Conservation (phyloP, 2,888 invertebrate species). For the Lagria hirta region DNA sequence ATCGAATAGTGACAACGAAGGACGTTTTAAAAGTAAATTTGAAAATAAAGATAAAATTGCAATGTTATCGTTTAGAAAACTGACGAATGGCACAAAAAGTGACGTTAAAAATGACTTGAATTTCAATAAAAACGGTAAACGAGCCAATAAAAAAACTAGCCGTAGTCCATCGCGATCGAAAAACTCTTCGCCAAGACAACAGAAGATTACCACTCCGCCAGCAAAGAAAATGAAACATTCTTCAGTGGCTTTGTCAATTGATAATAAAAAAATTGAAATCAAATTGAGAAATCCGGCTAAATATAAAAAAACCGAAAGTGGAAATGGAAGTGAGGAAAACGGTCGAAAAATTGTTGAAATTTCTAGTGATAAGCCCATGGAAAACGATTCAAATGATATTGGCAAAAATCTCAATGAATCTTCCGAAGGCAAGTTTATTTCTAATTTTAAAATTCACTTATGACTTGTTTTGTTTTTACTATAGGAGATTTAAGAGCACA, state of each 20-base stretch:
- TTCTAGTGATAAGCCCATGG: constrained; percentile 29
- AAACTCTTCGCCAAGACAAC: background rate
- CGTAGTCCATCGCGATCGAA: constrained; percentile 19
- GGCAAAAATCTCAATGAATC: background rate
- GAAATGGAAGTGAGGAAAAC: constrained; percentile 35
- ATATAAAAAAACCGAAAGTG: constrained; percentile 44
- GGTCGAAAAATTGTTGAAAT: constrained; percentile 19
- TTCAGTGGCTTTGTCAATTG: constrained; percentile 6
- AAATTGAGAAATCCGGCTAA: constrained; percentile 50
- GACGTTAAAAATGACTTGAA: constrained; percentile 9
- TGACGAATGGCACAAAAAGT: constrained; percentile 33
- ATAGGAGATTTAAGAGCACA: constrained; percentile 57
- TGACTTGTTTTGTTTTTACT: constrained; percentile 27
- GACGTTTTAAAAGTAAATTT: constrained; percentile 46
- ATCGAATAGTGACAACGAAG: constrained; percentile 51
- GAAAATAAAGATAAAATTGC: constrained; percentile 27
- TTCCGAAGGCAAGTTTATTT: constrained; percentile 10
- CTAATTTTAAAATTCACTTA: too few species aligned
- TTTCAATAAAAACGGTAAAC: constrained; percentile 1
- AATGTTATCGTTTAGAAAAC: constrained; percentile 36
- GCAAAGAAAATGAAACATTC: constrained; percentile 15
- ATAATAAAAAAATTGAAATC: constrained; percentile 48
- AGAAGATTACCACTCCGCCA: constrained; percentile 10
- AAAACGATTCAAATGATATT: constrained; percentile 24
- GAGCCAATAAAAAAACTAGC: constrained; percentile 13